Conservation (phyloP, 2,888 invertebrate species). For the Drosophila prolongata region DNA sequence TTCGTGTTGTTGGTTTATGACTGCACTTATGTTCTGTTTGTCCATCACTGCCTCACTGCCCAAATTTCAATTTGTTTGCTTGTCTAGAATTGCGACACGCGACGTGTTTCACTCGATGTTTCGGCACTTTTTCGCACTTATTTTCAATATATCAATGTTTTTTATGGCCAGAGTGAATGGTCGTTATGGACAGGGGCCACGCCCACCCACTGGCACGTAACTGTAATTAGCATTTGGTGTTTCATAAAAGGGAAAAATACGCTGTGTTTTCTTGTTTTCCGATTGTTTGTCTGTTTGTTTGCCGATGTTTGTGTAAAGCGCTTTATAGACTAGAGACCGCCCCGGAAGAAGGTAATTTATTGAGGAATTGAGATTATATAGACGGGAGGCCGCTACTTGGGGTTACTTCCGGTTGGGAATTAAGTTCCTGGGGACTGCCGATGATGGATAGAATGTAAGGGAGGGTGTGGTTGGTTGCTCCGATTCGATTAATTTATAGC, state of each 20-base stretch:
- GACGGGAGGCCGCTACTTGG: neutral
- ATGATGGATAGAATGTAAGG: neutral
- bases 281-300: neutral
- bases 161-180: slow-evolving; percentile 32
- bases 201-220: slow-evolving; percentile 28
- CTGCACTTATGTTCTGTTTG: slow-evolving; percentile 47
- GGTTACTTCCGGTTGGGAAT: slow-evolving; percentile 6
- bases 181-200: slow-evolving; percentile 15
- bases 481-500: slow-evolving; percentile 70
- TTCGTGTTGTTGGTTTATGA: slow-evolving; percentile 43
- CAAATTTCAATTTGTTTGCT: slow-evolving; percentile 5
- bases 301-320: slow-evolving; percentile 11
- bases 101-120: slow-evolving; percentile 18
- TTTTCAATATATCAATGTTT: slow-evolving; percentile 57
- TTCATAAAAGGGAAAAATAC: slow-evolving; percentile 3
- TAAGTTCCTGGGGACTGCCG: neutral
- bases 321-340: slow-evolving; percentile 35
- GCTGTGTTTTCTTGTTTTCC: slow-evolving; percentile 5
- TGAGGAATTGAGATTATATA: slow-evolving; percentile 1
- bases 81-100: slow-evolving; percentile 43
- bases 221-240: slow-evolving; percentile 67
- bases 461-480: slow-evolving; percentile 10
- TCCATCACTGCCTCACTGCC: neutral
- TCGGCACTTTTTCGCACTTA: slow-evolving; percentile 55
- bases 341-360: slow-evolving; percentile 8